These are phyloP conservation scores for Stomatorhinus walkeri DNA, from an alignment of 2,797 vertebrate genomes.

Conservation along the genomic window DNA sequence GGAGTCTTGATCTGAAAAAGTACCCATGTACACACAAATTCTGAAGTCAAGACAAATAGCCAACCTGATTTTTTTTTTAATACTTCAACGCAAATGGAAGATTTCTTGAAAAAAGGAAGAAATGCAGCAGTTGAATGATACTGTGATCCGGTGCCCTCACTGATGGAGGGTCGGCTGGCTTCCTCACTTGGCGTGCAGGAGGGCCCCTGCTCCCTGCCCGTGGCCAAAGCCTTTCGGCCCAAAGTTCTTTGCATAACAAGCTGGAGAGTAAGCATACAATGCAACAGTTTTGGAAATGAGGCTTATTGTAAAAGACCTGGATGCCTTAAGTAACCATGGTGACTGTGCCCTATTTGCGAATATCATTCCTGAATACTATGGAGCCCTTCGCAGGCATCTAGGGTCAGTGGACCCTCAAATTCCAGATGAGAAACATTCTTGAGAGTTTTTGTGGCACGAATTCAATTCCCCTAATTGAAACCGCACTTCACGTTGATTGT, in stretches of 20 bases:
- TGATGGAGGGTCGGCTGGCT: background rate
- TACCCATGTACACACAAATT: background rate
- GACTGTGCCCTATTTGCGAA: background rate
- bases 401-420: background rate
- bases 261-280: constrained; percentile 49
- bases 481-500: background rate
- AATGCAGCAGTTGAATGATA: background rate
- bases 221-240: constrained; percentile 94
- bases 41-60: background rate
- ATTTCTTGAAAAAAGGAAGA: background rate
- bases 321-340: background rate
- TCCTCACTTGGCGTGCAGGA: constrained; percentile 79
- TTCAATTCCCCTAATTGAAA: background rate
- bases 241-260: constrained; percentile 93
- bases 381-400: background rate
- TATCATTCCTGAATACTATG: background rate
- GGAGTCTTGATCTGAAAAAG: background rate
- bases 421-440: background rate
- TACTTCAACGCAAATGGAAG: background rate
- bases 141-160: background rate
- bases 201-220: constrained; percentile 84
- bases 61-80: background rate
- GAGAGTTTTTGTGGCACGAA: background rate
- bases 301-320: background rate
- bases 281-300: background rate